Evolutionary conservation across 2,888 invertebrate species (phyloP).

Genomic region (Napeogenes inachia): DNA sequence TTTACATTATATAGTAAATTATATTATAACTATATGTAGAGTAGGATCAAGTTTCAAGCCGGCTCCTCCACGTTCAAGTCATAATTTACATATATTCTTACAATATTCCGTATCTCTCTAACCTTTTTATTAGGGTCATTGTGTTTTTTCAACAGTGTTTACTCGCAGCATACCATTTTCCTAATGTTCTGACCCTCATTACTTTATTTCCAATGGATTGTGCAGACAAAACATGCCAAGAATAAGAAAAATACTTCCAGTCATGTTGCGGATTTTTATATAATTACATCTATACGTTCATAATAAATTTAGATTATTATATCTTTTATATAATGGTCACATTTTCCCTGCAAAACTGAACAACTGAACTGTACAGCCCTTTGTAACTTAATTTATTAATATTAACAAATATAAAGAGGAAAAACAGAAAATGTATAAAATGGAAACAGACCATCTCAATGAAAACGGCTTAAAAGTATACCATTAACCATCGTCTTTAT

Average conservation of each 20-base stretch:
- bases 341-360: too few species aligned
- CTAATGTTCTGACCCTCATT: conserved; percentile 14
- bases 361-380: too few species aligned
- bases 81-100: conserved; percentile 45
- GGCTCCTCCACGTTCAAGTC: conserved; percentile 18
- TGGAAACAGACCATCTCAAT: conserved; percentile 20
- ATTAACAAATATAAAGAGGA: background rate
- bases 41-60: background rate
- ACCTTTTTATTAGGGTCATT: conserved; percentile 17
- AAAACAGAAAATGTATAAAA: background rate
- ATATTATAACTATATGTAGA: background rate
- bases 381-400: background rate
- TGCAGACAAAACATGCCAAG: conserved; percentile 6
- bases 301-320: conserved; percentile 30
- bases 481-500: conserved; percentile 29
- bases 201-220: conserved; percentile 7
- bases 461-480: conserved; percentile 25
- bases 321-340: conserved; percentile 19
- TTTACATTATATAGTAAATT: too few species aligned
- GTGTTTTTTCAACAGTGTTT: conserved; percentile 17
- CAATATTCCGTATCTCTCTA: conserved; percentile 58
- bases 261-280: conserved; percentile 2
- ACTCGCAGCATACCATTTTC: conserved; percentile 18
- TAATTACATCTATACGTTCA: background rate
- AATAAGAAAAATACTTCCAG: conserved; percentile 1